Percentiles rank a stretch among this genome's conserved stretches.
Conservation (phyloP, 2,113 vertebrate species). For the Galbula dea region DNA sequence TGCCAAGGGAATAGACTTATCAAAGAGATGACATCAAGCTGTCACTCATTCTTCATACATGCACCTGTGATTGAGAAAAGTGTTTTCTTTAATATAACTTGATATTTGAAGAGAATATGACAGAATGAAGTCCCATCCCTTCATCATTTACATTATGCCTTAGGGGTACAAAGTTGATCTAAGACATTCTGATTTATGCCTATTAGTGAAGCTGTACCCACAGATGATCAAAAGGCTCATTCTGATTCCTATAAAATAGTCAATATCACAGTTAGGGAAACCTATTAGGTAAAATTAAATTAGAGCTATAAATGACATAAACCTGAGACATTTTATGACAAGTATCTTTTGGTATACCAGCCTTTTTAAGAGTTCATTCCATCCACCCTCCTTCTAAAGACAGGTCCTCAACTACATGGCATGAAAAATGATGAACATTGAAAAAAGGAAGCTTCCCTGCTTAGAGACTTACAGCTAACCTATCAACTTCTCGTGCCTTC, state of each 20-base stretch:
- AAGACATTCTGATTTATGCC: conserved; percentile 65
- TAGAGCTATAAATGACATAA: conserved; percentile 40
- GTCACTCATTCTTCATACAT: conserved; percentile 64
- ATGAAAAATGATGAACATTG: neutral
- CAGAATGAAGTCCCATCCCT: conserved; percentile 64
- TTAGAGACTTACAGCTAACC: neutral
- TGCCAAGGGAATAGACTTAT: conserved; percentile 74
- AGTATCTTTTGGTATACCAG: neutral
- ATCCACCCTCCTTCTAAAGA: neutral
- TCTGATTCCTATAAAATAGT: conserved; percentile 53
- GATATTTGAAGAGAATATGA: conserved; percentile 75
- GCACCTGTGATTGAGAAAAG: conserved; percentile 72
- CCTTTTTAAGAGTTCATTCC: conserved; percentile 1
- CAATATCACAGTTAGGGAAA: conserved; percentile 43
- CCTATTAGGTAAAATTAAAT: conserved; percentile 33
- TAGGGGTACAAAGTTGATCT: conserved; percentile 67
- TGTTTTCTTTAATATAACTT: conserved; percentile 77
- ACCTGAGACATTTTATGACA: conserved; percentile 16
- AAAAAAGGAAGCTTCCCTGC: neutral
- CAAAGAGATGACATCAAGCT: conserved; percentile 73
- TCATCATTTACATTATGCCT: conserved; percentile 69
- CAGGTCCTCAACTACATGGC: neutral
- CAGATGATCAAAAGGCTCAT: conserved; percentile 40
- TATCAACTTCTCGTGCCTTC: neutral
- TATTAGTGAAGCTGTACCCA: conserved; percentile 45